Percentiles rank a stretch among this genome's conserved stretches.
Evolutionary conservation across 2,113 vertebrate species (phyloP).

Genomic region (Siniperca chuatsi): DNA sequence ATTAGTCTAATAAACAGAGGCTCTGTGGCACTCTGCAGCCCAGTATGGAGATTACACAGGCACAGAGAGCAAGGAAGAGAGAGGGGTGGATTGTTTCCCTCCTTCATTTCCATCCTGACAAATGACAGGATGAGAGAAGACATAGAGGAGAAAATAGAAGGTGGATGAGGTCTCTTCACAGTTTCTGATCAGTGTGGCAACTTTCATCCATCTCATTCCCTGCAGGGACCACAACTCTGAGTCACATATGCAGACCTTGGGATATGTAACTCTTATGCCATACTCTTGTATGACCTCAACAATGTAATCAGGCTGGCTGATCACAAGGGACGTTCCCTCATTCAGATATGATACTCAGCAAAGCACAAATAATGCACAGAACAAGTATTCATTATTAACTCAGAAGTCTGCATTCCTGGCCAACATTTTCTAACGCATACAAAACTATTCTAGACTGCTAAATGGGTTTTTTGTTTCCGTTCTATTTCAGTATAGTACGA

Average conservation of each 20-base stretch:
- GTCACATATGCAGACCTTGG: slow-evolving; percentile 51
- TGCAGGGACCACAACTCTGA: slow-evolving; percentile 42
- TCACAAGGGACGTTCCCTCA: slow-evolving; percentile 39
- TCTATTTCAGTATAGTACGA: slow-evolving; percentile 27
- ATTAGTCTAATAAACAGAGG: slow-evolving; percentile 87
- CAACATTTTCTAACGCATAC: not conserved
- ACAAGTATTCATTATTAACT: slow-evolving; percentile 15
- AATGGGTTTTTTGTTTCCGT: not conserved
- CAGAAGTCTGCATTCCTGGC: not conserved
- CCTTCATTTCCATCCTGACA: slow-evolving; percentile 70
- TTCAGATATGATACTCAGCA: slow-evolving; percentile 45
- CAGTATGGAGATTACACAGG: slow-evolving; percentile 78
- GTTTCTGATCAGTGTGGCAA: slow-evolving; percentile 55
- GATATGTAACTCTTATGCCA: slow-evolving; percentile 35
- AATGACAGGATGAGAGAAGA: slow-evolving; percentile 65
- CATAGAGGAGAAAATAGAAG: slow-evolving; percentile 60
- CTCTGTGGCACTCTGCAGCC: slow-evolving; percentile 81
- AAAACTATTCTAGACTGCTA: slow-evolving; percentile 2
- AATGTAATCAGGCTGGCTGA: slow-evolving; percentile 37
- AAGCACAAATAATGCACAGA: slow-evolving; percentile 38
- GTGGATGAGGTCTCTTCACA: slow-evolving; percentile 65
- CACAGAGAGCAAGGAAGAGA: slow-evolving; percentile 71
- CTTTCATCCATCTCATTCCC: slow-evolving; percentile 52
- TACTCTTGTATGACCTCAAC: slow-evolving; percentile 48
- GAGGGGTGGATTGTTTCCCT: slow-evolving; percentile 41